phyloP scores from a whole-genome alignment of 35 echinoderm and acorn worm species.

The Amphiura filiformis region DNA sequence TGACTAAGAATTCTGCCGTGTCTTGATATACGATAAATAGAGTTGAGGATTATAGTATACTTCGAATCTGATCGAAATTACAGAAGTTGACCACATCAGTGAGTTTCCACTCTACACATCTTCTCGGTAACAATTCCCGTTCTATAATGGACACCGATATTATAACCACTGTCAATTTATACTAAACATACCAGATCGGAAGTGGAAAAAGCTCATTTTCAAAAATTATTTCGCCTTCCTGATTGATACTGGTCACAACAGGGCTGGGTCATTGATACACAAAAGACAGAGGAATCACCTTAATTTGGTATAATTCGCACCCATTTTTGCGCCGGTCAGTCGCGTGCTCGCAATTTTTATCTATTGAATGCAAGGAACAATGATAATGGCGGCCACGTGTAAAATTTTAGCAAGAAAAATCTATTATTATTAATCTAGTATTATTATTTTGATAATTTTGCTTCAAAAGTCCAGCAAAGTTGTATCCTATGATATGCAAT shows the following conservation, averaged over 20 bases:
- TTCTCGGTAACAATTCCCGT: background rate
- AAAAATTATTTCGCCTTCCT: background rate
- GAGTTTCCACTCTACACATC: background rate
- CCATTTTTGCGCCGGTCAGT: background rate
- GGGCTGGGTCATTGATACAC: background rate
- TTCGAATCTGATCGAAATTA: too few species aligned
- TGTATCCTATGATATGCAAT: too few species aligned
- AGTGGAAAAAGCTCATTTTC: slow-evolving; percentile 3
- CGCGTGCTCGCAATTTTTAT: background rate
- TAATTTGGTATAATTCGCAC: background rate
- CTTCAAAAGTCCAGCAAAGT: too few species aligned
- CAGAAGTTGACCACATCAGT: too few species aligned
- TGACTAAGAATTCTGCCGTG: too few species aligned
- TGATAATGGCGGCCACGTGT: too few species aligned
- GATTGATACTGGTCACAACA: background rate
- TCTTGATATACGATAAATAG: too few species aligned
- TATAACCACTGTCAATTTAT: background rate
- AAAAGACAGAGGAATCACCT: background rate
- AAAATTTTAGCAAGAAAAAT: too few species aligned
- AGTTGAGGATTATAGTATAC: too few species aligned
- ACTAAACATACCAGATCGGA: background rate
- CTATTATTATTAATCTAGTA: too few species aligned
- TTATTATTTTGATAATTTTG: too few species aligned
- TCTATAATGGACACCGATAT: background rate
- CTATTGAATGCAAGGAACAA: too few species aligned